A percentile compares a stretch with the other conserved stretches of the same genome.
These are phyloP conservation scores for Drymonia ruficornis DNA, from an alignment of 2,888 invertebrate species.

Conservation along the genomic window DNA sequence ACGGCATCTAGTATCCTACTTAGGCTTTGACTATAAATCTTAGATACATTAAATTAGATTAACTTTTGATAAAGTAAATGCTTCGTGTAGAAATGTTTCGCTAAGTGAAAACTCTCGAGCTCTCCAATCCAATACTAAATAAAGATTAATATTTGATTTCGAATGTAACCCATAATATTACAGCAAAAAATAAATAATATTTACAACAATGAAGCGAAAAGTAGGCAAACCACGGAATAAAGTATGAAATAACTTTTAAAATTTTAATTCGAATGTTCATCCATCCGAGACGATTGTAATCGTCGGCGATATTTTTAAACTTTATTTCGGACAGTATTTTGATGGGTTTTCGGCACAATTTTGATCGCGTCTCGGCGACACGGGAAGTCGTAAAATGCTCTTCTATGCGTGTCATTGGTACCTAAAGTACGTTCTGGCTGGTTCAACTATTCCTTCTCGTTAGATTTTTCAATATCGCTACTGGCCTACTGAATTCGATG, in stretches of 20 bases:
- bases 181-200: not conserved
- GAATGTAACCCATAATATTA: not conserved
- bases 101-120: not conserved
- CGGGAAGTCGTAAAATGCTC: constrained; percentile 75
- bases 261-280: constrained; percentile 24
- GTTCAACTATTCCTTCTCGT: constrained; percentile 46
- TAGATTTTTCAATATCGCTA: constrained; percentile 41
- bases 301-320: constrained; percentile 56
- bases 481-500: constrained; percentile 23
- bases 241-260: constrained; percentile 8
- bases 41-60: not conserved
- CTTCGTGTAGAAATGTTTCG: not conserved
- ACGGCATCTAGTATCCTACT: constrained; percentile 22
- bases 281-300: constrained; percentile 29
- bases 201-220: not conserved
- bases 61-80: not conserved
- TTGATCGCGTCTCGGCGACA: constrained; percentile 57
- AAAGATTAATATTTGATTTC: not conserved
- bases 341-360: constrained; percentile 65
- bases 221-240: not conserved
- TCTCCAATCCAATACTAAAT: not conserved
- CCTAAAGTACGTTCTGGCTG: constrained; percentile 44
- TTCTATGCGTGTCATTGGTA: constrained; percentile 45
- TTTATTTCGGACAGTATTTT: constrained; percentile 64
- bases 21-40: too few relatives aligned